Percentiles rank a stretch among this genome's conserved stretches.
These are phyloP conservation scores for Sinhomidia bicolor DNA, from an alignment of 2,888 invertebrate species.

Conservation along the genomic window DNA sequence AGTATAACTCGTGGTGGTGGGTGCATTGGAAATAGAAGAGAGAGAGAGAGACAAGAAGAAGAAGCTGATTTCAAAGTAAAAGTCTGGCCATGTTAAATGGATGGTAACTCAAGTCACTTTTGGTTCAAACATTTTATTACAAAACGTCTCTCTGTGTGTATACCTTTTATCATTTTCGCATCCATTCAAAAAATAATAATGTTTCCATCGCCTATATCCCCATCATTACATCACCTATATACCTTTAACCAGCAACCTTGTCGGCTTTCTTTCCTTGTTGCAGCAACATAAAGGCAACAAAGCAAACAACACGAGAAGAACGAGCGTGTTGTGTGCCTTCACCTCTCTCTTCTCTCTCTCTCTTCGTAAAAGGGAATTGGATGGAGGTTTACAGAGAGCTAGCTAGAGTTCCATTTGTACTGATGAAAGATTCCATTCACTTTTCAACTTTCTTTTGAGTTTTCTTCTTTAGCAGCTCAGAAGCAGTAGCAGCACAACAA, in stretches of 20 bases:
- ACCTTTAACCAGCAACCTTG: too few relatives aligned
- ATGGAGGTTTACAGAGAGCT: background rate
- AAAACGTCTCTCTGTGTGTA: background rate
- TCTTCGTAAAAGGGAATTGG: background rate
- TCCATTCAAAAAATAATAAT: constrained; percentile 21
- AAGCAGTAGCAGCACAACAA: background rate
- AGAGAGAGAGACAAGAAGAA: too few relatives aligned
- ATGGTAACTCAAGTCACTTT: background rate
- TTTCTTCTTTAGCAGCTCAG: background rate
- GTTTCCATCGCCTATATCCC: too few relatives aligned
- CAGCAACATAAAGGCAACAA: background rate
- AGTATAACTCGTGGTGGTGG: background rate
- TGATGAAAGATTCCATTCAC: constrained; percentile 39
- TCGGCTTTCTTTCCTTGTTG: background rate
- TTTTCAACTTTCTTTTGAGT: constrained; percentile 34
- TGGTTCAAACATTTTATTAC: background rate
- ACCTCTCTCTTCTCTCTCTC: too few relatives aligned
- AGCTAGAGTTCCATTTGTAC: constrained; percentile 37
- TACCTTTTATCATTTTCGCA: constrained; percentile 30
- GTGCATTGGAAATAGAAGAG: constrained; percentile 20
- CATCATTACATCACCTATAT: too few relatives aligned
- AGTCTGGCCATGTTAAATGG: constrained; percentile 6
- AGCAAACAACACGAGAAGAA: background rate
- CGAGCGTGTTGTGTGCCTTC: background rate
- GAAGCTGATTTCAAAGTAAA: constrained; percentile 32